Conservation (phyloP, 2,113 vertebrate genomes). For the Tragelaphus imberbis region DNA sequence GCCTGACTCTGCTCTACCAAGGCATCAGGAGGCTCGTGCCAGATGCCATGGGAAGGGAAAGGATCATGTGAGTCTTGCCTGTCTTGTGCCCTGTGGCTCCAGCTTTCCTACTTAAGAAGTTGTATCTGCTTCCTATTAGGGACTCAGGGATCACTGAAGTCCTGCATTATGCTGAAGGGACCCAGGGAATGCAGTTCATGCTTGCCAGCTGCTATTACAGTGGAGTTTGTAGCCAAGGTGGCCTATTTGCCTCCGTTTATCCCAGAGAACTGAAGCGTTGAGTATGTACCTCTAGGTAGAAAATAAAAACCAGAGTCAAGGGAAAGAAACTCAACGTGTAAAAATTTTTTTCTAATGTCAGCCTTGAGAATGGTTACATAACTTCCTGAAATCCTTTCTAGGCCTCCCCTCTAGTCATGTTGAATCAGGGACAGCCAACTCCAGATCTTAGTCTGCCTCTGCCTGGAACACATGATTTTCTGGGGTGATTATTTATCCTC, state of each 20-base stretch:
- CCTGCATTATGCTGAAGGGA: background rate
- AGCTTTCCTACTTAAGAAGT: background rate
- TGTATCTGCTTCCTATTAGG: background rate
- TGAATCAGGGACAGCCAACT: background rate
- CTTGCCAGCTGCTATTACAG: background rate
- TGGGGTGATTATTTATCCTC: background rate
- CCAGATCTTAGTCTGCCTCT: background rate
- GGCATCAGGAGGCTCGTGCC: background rate
- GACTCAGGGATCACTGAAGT: background rate
- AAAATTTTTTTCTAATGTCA: background rate
- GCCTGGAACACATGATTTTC: background rate
- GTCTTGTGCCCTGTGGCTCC: background rate
- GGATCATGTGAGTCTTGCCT: background rate
- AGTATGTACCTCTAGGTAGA: background rate
- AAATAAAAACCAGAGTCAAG: background rate
- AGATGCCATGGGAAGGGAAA: background rate
- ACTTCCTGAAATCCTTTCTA: background rate
- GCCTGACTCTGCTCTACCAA: background rate
- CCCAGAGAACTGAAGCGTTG: background rate
- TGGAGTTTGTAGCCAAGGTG: background rate
- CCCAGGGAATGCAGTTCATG: background rate
- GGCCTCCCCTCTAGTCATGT: background rate
- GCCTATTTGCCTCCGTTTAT: background rate
- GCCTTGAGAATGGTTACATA: background rate
- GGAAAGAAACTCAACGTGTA: background rate